Conservation (phyloP, 1,140 invertebrate genomes). For the Hormaphis cornu region DNA sequence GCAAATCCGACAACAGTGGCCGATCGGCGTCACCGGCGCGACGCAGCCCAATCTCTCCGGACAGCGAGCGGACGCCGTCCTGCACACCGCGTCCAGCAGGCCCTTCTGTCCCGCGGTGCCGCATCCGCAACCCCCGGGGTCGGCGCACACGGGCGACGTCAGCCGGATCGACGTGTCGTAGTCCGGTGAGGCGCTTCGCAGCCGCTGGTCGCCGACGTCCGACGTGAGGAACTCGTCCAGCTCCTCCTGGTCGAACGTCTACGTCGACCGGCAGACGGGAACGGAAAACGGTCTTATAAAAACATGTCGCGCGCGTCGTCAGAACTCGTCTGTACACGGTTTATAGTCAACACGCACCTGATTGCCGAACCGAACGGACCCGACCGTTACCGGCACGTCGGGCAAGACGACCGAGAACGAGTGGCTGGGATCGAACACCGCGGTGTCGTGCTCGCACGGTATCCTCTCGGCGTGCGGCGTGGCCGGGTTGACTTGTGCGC, state of each 20-base stretch:
- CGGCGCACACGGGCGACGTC: neutral
- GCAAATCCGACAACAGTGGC: slow-evolving; percentile 19
- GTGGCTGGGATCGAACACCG: neutral
- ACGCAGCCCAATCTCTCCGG: neutral
- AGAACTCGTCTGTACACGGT: too few relatives aligned
- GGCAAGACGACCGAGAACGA: slow-evolving; percentile 1
- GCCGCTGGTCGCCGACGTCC: slow-evolving; percentile 5
- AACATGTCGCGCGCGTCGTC: too few relatives aligned
- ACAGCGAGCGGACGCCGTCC: neutral
- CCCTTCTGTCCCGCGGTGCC: neutral
- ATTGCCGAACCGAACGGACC: slow-evolving; percentile 8
- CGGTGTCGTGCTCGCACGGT: slow-evolving; percentile 9
- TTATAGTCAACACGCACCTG: too few relatives aligned
- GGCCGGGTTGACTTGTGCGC: neutral
- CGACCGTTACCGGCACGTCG: neutral
- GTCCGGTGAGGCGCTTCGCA: neutral
- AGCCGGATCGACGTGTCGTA: slow-evolving; percentile 1
- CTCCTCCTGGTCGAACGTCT: slow-evolving; percentile 7
- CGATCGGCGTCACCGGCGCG: neutral
- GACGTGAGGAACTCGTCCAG: slow-evolving; percentile 1
- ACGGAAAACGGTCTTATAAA: too few relatives aligned
- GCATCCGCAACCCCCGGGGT: neutral
- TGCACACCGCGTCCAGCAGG: neutral
- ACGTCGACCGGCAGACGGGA: too few relatives aligned
- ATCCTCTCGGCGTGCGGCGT: slow-evolving; percentile 14